Evolutionary conservation across 2,113 vertebrate species (phyloP).

Genomic region (Rhineura floridana): DNA sequence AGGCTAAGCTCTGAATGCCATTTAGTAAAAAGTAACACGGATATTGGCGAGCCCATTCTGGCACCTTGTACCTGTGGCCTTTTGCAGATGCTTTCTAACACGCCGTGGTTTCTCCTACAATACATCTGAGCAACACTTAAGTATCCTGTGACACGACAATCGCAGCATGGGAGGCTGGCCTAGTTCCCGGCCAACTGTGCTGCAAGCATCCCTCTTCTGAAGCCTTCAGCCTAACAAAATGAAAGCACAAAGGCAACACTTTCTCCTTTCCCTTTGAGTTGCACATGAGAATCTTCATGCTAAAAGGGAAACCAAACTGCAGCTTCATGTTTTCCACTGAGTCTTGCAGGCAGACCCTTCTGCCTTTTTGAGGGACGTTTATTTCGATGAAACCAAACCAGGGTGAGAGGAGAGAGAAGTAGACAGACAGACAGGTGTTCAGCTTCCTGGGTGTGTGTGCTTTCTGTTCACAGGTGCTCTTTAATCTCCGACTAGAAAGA

Average conservation of each 20-base stretch:
- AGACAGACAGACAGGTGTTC: constrained; percentile 13
- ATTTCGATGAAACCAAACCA: constrained; percentile 39
- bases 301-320: constrained; percentile 44
- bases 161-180: not conserved
- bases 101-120: not conserved
- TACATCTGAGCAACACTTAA: not conserved
- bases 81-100: not conserved
- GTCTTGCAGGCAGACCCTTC: not conserved
- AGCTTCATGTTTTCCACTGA: not conserved
- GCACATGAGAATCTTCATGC: constrained; percentile 39
- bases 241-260: not conserved
- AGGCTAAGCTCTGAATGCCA: not conserved
- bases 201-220: not conserved
- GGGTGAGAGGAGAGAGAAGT: not conserved
- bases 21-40: not conserved
- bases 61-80: not conserved
- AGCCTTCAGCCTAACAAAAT: not conserved
- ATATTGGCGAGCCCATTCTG: not conserved
- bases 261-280: constrained; percentile 43
- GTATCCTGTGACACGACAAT: not conserved
- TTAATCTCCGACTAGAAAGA: constrained; percentile 63
- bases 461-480: constrained; percentile 73
- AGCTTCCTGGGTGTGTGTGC: constrained; percentile 54
- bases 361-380: constrained; percentile 36
- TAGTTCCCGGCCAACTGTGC: not conserved